These are phyloP conservation scores for Philypnodon macrostomus DNA, from an alignment of 2,797 vertebrate species.

Conservation along the genomic window DNA sequence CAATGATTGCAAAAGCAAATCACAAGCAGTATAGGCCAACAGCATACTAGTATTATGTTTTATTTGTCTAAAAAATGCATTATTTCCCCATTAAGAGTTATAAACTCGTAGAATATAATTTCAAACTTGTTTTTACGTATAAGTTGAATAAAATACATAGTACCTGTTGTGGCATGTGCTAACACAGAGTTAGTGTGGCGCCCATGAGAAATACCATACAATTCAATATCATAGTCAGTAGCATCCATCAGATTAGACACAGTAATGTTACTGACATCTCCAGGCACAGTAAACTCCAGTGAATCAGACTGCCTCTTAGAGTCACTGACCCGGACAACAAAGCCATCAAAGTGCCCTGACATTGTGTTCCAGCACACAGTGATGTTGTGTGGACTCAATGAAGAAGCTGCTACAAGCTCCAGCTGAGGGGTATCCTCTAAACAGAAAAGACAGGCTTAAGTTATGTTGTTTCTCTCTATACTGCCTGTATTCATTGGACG, in stretches of 20 bases:
- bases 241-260: constrained; percentile 80
- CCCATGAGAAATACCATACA: constrained; percentile 81
- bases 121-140: constrained; percentile 9
- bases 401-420: constrained; percentile 79
- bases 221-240: constrained; percentile 81
- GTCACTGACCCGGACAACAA: constrained; percentile 79
- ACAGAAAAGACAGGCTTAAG: constrained; percentile 65
- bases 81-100: neutral
- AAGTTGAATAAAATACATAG: constrained; percentile 56
- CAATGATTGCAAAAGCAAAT: constrained; percentile 74
- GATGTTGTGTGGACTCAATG: constrained; percentile 83
- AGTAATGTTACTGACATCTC: constrained; percentile 70
- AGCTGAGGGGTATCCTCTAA: constrained; percentile 85
- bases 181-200: constrained; percentile 78
- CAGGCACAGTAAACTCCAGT: constrained; percentile 78
- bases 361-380: constrained; percentile 82
- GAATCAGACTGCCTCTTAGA: constrained; percentile 69
- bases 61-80: too few relatives aligned
- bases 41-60: neutral
- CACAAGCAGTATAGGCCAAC: neutral
- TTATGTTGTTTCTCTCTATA: constrained; percentile 15
- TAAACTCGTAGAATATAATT: neutral
- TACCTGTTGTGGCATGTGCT: constrained; percentile 85
- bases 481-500: neutral
- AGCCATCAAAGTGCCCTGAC: constrained; percentile 83